A percentile compares a stretch with the other conserved stretches of the same genome.
These are phyloP conservation scores for Danio jaintianensis DNA, from an alignment of 2,797 vertebrate genomes.

Conservation along the genomic window DNA sequence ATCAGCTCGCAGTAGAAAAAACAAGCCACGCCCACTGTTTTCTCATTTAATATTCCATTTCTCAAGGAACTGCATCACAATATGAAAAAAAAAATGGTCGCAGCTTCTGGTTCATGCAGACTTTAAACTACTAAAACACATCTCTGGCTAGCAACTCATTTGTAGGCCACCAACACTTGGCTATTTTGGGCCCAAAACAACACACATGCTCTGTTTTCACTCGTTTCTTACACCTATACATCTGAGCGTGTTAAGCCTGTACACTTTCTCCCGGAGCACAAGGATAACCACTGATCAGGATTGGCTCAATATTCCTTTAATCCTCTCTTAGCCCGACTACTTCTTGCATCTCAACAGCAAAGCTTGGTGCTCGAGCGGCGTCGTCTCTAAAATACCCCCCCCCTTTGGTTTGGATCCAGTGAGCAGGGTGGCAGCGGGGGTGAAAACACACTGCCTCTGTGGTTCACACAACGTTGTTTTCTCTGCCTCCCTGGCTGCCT, in stretches of 20 bases:
- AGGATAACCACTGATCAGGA: slow-evolving; percentile 48
- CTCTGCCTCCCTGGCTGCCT: slow-evolving; percentile 20
- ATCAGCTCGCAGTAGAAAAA: no score
- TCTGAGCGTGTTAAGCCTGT: slow-evolving; percentile 41
- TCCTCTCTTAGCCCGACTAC: slow-evolving; percentile 31
- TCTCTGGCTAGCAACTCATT: background rate
- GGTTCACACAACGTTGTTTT: slow-evolving; percentile 39
- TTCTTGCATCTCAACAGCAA: slow-evolving; percentile 21
- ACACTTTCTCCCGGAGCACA: slow-evolving; percentile 33
- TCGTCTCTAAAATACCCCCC: slow-evolving; percentile 5
- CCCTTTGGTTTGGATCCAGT: slow-evolving; percentile 30
- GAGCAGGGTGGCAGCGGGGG: background rate
- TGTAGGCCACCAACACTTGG: slow-evolving; percentile 22
- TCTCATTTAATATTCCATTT: no score
- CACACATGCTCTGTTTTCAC: slow-evolving; percentile 37
- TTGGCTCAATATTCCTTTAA: slow-evolving; percentile 54
- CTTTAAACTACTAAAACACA: no score
- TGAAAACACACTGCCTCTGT: slow-evolving; percentile 1
- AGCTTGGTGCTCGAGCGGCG: slow-evolving; percentile 15
- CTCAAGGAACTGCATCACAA: no score
- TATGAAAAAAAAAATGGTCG: no score
- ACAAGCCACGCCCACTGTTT: no score
- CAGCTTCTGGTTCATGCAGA: no score
- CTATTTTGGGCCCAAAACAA: slow-evolving; percentile 49
- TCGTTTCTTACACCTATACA: slow-evolving; percentile 29